Conservation (phyloP, 2,113 vertebrate species). For the Danionella cerebrum region DNA sequence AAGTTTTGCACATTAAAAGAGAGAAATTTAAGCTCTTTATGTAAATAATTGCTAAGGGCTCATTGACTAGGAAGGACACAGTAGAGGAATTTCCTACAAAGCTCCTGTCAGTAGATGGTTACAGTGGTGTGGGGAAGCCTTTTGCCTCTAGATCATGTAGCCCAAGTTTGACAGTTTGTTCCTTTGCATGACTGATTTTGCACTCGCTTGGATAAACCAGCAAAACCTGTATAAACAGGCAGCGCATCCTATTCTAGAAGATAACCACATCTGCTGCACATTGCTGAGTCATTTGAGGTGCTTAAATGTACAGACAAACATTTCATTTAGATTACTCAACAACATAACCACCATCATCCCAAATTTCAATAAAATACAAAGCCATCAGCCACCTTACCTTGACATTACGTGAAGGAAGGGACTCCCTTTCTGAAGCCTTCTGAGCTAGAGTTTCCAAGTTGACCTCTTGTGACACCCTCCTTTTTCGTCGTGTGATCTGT, state of each 20-base stretch:
- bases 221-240: slow-evolving; percentile 20
- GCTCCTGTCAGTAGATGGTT: background rate
- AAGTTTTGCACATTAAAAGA: no score
- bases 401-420: slow-evolving; percentile 59
- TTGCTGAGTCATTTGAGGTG: background rate
- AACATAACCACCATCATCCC: background rate
- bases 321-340: background rate
- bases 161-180: background rate
- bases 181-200: background rate
- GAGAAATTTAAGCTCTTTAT: no score
- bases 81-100: no score
- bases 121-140: background rate
- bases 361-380: background rate
- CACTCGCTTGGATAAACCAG: slow-evolving; percentile 20
- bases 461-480: slow-evolving; percentile 85
- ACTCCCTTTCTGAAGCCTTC: slow-evolving; percentile 91
- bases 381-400: slow-evolving; percentile 50
- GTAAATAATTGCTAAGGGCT: no score
- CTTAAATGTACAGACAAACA: background rate
- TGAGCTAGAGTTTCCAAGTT: slow-evolving; percentile 92
- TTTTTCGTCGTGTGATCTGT: slow-evolving; percentile 80
- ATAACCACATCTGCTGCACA: background rate
- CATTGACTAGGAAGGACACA: no score
- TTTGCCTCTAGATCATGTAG: background rate
- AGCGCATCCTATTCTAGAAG: background rate